Evolutionary conservation across 2,113 vertebrate species (phyloP).

Genomic region (Pituophis catenifer): DNA sequence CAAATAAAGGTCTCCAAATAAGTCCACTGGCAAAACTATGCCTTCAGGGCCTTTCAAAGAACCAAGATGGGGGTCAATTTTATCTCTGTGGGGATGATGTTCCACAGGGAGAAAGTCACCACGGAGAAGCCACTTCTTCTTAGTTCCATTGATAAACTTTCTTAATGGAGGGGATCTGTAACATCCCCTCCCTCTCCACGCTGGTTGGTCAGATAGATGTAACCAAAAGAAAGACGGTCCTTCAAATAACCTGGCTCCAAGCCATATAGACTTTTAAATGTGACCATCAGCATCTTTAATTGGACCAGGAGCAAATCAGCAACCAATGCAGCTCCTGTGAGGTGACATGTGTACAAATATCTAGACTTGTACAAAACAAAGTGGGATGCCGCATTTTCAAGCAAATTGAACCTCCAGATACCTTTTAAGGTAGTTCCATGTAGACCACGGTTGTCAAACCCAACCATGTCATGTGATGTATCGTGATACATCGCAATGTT

Average conservation of each 20-base stretch:
- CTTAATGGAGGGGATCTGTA: background rate
- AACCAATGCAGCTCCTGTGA: background rate
- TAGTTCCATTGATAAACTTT: background rate
- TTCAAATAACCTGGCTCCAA: background rate
- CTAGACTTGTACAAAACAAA: background rate
- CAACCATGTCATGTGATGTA: too few species aligned
- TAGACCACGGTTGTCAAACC: background rate
- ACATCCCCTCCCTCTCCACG: background rate
- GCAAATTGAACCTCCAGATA: background rate
- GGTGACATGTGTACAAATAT: background rate
- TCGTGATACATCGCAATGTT: too few species aligned
- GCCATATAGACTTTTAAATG: background rate
- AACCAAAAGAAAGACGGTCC: background rate
- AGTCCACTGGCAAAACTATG: background rate
- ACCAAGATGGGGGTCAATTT: background rate
- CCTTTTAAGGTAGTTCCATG: background rate
- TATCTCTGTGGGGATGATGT: background rate
- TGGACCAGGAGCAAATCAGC: background rate
- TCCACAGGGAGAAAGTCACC: background rate
- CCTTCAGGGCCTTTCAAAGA: background rate
- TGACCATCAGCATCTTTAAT: background rate
- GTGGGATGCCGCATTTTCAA: background rate
- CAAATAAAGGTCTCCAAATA: background rate
- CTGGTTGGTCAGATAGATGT: background rate
- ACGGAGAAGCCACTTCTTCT: background rate